These are phyloP conservation scores for Ashinkailepas kermadecensis DNA, from an alignment of 2,888 invertebrate species.

Conservation along the genomic window DNA sequence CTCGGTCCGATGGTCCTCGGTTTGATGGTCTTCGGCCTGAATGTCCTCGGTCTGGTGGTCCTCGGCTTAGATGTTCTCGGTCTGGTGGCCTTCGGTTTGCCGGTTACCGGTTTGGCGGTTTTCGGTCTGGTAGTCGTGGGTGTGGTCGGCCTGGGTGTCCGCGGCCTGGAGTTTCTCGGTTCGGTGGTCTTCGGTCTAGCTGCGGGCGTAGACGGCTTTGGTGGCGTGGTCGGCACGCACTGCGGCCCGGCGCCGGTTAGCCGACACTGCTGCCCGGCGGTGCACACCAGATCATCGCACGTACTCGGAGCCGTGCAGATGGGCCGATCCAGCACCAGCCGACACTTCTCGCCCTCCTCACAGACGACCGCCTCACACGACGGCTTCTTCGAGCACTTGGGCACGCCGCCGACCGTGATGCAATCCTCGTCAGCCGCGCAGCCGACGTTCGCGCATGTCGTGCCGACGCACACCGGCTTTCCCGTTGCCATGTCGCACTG, in stretches of 20 bases:
- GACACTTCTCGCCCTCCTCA: not conserved
- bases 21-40: no score
- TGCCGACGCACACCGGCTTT: not conserved
- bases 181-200: no score
- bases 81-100: no score
- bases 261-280: not conserved
- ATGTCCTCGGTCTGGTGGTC: no score
- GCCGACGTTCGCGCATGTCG: not conserved
- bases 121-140: no score
- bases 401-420: not conserved
- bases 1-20: no score
- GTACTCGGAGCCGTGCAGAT: not conserved
- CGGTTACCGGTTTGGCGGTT: no score
- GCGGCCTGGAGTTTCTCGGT: no score
- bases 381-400: not conserved
- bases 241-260: not conserved
- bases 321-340: not conserved
- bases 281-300: not conserved
- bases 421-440: not conserved
- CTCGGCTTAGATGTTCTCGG: no score
- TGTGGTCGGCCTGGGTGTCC: no score
- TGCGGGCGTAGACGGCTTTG: no score
- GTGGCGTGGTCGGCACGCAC: not conserved
- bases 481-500: not conserved
- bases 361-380: not conserved